These are phyloP conservation scores for Tragelaphus imberbis DNA, from an alignment of 2,113 vertebrate genomes.

Conservation along the genomic window DNA sequence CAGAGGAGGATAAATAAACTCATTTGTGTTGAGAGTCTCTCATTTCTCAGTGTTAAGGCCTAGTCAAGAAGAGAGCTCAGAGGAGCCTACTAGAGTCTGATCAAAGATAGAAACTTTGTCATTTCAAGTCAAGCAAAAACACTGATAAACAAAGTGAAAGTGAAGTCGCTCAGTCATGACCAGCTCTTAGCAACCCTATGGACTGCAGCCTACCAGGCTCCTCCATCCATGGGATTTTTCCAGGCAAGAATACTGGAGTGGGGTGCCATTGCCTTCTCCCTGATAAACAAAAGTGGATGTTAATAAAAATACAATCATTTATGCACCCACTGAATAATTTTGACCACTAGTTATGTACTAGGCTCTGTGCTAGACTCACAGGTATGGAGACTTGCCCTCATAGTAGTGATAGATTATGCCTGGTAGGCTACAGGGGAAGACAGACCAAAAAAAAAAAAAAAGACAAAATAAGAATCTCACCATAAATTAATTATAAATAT, in stretches of 20 bases:
- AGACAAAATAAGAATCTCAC: background rate
- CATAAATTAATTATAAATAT: background rate
- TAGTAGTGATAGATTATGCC: background rate
- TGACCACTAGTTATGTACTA: background rate
- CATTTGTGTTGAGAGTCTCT: background rate
- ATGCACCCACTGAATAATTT: background rate
- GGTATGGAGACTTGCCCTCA: background rate
- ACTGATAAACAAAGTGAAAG: background rate
- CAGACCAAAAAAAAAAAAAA: background rate
- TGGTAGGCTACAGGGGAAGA: background rate
- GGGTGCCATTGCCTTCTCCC: no score
- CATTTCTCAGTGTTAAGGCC: background rate
- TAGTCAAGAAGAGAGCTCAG: background rate
- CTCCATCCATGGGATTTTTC: no score
- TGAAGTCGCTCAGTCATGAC: no score
- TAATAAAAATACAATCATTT: background rate
- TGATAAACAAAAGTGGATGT: background rate
- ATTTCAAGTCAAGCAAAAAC: background rate
- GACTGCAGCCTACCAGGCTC: no score
- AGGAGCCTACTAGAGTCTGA: background rate
- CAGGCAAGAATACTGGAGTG: no score
- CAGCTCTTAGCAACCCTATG: no score
- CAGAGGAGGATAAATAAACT: background rate
- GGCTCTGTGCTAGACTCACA: background rate
- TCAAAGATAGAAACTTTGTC: background rate